Conservation (phyloP, 1,140 invertebrate species). For the Caenorhabditis inopinata region DNA sequence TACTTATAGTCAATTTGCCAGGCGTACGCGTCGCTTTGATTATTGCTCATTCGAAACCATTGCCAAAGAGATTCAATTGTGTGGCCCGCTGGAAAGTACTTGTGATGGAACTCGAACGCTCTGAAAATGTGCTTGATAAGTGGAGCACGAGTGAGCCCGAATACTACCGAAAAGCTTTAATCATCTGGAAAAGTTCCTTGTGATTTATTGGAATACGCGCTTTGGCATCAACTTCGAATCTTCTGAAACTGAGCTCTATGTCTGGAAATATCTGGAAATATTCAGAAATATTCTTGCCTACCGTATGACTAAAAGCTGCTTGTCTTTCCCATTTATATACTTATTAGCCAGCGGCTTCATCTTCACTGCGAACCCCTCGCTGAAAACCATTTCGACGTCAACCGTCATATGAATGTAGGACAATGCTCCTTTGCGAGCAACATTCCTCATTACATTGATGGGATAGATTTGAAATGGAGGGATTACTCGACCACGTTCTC, state of each 20-base stretch:
- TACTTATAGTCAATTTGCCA: conserved; percentile 41
- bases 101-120: conserved; percentile 42
- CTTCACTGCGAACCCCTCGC: conserved; percentile 8
- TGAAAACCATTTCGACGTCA: conserved; percentile 41
- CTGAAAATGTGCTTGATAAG: neutral
- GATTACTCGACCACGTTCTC: conserved; percentile 6
- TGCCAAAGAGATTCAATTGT: conserved; percentile 39
- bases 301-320: conserved; percentile 26
- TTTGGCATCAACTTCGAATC: conserved; percentile 37
- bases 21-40: neutral
- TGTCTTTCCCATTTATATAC: conserved; percentile 28
- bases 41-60: conserved; percentile 38
- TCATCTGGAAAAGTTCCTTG: neutral
- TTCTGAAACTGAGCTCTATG: neutral
- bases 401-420: conserved; percentile 16
- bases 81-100: conserved; percentile 30
- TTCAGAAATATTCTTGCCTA: neutral
- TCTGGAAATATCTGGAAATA: neutral
- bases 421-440: conserved; percentile 33
- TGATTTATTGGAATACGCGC: neutral
- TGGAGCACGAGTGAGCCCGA: neutral
- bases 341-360: conserved; percentile 26
- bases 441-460: conserved; percentile 35
- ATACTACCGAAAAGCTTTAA: neutral
- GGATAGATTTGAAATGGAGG: conserved; percentile 41